phyloP scores from a whole-genome alignment of 2,888 invertebrate species.

The Hetaerina titia region DNA sequence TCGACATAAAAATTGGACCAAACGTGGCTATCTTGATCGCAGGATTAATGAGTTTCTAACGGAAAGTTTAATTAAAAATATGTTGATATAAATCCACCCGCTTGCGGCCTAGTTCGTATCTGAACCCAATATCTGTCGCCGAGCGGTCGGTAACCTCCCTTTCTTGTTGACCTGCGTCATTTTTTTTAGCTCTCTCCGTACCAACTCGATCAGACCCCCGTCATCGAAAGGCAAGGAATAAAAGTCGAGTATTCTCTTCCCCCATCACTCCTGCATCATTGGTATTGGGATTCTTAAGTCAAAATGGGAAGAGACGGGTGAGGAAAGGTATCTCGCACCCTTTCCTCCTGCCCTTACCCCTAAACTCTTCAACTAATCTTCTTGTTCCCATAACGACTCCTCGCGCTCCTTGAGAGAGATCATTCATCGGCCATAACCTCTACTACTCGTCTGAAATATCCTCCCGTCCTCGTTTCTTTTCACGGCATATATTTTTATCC shows the following conservation, averaged over 20 bases:
- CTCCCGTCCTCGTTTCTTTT: background rate
- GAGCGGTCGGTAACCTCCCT: no score
- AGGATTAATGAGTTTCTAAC: no score
- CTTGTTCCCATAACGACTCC: background rate
- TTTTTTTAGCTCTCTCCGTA: background rate
- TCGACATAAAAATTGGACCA: no score
- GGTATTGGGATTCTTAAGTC: background rate
- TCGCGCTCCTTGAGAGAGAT: background rate
- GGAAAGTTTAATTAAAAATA: no score
- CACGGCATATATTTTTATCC: background rate
- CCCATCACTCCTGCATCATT: background rate
- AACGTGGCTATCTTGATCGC: no score
- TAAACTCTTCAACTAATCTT: background rate
- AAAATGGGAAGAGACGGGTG: background rate
- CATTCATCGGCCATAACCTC: constrained; percentile 7
- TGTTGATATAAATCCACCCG: no score
- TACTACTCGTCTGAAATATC: background rate
- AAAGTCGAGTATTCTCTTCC: background rate
- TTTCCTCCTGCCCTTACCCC: background rate
- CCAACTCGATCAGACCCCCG: background rate
- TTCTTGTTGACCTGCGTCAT: no score
- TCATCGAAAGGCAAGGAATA: background rate
- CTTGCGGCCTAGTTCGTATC: no score
- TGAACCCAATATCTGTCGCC: no score
- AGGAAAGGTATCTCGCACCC: background rate